Evolutionary conservation across 2,888 invertebrate species (phyloP).

Genomic region (Drosophila paranaensis): DNA sequence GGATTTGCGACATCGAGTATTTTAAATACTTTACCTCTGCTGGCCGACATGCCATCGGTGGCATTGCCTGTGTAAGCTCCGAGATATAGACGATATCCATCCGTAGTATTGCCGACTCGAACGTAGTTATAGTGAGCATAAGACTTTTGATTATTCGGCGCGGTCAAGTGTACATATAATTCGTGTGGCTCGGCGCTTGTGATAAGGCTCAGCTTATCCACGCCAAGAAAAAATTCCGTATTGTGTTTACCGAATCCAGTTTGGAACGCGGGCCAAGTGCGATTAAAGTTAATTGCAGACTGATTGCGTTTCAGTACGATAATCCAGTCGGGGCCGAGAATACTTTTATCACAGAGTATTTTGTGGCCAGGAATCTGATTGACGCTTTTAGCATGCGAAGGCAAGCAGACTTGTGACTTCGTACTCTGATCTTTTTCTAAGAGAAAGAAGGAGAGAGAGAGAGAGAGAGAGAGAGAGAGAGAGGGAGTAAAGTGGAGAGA

Average conservation of each 20-base stretch:
- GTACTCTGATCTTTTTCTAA: neutral
- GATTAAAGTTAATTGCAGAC: neutral
- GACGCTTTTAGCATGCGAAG: neutral
- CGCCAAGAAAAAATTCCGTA: constrained; percentile 21
- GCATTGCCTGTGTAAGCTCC: neutral
- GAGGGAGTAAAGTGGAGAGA: neutral
- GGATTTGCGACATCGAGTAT: neutral
- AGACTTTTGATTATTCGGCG: neutral
- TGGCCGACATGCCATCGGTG: neutral
- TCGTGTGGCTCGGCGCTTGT: neutral
- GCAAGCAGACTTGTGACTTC: neutral
- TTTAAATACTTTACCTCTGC: neutral
- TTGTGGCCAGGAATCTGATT: too few relatives aligned
- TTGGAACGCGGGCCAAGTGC: neutral
- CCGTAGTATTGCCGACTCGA: neutral
- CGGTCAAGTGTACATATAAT: neutral
- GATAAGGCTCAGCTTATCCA: constrained; percentile 12
- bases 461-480: neutral
- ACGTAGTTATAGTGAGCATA: neutral
- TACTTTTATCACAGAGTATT: too few relatives aligned
- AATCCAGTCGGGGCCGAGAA: neutral
- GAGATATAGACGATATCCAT: neutral
- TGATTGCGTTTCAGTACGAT: neutral
- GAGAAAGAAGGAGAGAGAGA: too few relatives aligned
- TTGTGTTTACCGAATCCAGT: constrained; percentile 12